A percentile compares a stretch with the other conserved stretches of the same genome.
Evolutionary conservation across 1,140 invertebrate genomes (phyloP).

Genomic region (Drosophila littoralis): DNA sequence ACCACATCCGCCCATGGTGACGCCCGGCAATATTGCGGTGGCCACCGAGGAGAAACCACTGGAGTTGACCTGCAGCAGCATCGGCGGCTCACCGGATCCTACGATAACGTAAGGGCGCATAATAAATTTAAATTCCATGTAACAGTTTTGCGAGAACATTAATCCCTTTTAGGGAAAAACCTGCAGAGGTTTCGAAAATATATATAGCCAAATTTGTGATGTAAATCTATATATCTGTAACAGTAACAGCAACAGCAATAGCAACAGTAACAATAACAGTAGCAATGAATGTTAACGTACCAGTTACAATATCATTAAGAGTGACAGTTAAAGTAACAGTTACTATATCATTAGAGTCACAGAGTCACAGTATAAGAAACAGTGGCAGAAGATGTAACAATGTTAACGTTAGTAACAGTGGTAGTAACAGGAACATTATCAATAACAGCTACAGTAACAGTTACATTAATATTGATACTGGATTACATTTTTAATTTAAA

Average conservation of each 20-base stretch:
- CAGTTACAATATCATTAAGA: neutral
- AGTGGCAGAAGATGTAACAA: neutral
- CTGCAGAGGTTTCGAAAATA: neutral
- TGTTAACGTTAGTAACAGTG: neutral
- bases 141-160: neutral
- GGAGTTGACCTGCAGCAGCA: slow-evolving; percentile 92
- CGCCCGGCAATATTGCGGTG: slow-evolving; percentile 88
- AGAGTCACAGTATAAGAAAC: no score
- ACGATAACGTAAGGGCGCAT: slow-evolving; percentile 88
- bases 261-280: neutral
- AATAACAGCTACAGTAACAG: neutral
- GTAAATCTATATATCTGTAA: neutral
- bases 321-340: no score
- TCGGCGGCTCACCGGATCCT: slow-evolving; percentile 95
- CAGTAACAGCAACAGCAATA: neutral
- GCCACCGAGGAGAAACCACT: slow-evolving; percentile 92
- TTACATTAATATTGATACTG: no score
- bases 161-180: neutral
- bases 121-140: slow-evolving; percentile 44
- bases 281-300: neutral
- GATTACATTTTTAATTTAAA: no score
- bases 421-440: neutral
- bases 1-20: slow-evolving; percentile 92
- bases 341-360: no score
- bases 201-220: no score